These are phyloP conservation scores for Tetramorium bicarinatum DNA, from an alignment of 2,888 invertebrate species.

Conservation along the genomic window DNA sequence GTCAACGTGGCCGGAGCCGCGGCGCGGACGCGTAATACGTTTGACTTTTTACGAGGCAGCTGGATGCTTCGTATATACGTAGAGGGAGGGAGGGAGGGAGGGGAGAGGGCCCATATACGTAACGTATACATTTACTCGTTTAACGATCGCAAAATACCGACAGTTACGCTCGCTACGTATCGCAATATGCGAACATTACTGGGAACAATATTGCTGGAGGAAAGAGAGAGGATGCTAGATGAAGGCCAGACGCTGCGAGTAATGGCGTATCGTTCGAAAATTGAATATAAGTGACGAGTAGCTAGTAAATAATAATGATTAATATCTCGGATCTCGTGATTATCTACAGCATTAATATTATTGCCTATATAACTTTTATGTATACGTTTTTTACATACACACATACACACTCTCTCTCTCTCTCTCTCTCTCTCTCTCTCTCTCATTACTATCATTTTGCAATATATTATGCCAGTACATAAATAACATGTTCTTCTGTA, in stretches of 20 bases:
- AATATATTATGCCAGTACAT: conserved; percentile 8
- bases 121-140: conserved; percentile 80
- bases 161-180: conserved; percentile 76
- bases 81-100: conserved; percentile 25
- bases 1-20: conserved; percentile 80
- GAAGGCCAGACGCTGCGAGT: conserved; percentile 46
- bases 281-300: conserved; percentile 41
- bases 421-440: neutral
- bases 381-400: neutral
- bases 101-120: conserved; percentile 61
- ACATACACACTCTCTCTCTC: neutral
- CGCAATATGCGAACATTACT: conserved; percentile 69
- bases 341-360: conserved; percentile 25
- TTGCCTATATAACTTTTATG: conserved; percentile 1
- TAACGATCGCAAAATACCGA: conserved; percentile 83
- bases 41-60: conserved; percentile 80
- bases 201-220: conserved; percentile 64
- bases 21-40: conserved; percentile 79
- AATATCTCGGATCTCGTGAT: conserved; percentile 22
- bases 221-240: conserved; percentile 51
- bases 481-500: conserved; percentile 16
- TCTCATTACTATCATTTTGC: neutral
- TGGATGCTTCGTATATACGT: conserved; percentile 72
- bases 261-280: conserved; percentile 41
- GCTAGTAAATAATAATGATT: conserved; percentile 49